A percentile compares a stretch with the other conserved stretches of the same genome.
These are phyloP conservation scores for Pyrrhosoma nymphula DNA, from an alignment of 2,888 invertebrate species.

Conservation along the genomic window DNA sequence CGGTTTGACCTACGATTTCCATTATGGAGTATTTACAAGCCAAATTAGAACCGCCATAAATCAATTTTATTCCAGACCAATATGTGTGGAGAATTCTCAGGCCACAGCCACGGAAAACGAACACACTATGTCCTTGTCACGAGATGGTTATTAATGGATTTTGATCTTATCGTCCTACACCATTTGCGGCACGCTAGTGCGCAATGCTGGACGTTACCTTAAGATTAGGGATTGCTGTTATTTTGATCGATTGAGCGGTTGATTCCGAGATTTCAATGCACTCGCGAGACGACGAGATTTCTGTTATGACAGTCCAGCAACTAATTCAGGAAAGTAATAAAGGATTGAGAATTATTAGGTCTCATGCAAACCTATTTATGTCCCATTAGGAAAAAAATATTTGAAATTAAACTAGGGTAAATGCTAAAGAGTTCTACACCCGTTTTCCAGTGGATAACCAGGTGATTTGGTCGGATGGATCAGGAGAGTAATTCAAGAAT, in stretches of 20 bases:
- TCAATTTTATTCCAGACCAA: neutral
- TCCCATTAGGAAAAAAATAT: neutral
- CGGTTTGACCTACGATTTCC: too few relatives aligned
- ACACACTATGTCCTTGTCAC: neutral
- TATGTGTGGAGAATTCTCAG: neutral
- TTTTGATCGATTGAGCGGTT: neutral
- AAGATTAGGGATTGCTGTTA: neutral
- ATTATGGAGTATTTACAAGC: too few relatives aligned
- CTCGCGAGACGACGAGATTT: neutral
- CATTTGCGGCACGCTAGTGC: neutral
- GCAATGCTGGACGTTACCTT: neutral
- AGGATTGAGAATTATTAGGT: neutral
- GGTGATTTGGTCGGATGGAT: neutral
- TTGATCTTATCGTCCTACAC: neutral
- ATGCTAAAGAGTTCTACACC: neutral
- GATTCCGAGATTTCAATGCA: neutral
- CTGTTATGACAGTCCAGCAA: neutral
- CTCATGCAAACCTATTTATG: neutral
- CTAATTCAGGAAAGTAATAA: neutral
- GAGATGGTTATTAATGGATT: neutral
- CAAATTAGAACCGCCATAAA: neutral
- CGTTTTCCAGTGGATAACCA: neutral
- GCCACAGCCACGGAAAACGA: neutral
- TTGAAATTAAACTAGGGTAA: neutral
- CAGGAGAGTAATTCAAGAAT: neutral